A percentile compares a stretch with the other conserved stretches of the same genome.
Evolutionary conservation across 2,888 invertebrate species (phyloP).

Genomic region (Mactromeris polynyma): DNA sequence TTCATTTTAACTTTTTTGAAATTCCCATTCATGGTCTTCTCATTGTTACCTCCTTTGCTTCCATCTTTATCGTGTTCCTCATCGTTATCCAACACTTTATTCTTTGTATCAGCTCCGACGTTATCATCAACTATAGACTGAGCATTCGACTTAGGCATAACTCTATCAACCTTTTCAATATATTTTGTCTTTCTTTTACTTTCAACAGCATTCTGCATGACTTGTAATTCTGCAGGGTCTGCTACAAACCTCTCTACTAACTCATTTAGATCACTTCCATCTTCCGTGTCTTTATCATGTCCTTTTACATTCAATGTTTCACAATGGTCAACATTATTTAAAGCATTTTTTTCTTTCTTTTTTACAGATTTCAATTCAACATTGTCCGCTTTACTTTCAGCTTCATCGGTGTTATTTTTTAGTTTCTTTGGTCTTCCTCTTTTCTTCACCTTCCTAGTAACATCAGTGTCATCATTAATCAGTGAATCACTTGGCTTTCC

Average conservation of each 20-base stretch:
- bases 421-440: not conserved
- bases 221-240: not conserved
- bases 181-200: conserved; percentile 32
- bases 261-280: not conserved
- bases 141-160: not conserved
- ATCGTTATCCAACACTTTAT: not conserved
- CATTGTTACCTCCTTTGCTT: not conserved
- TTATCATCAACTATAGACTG: not conserved
- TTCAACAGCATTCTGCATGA: conserved; percentile 15
- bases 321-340: not conserved
- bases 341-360: not conserved
- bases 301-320: not conserved
- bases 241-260: not conserved
- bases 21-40: not conserved
- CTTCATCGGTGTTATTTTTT: not conserved
- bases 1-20: not conserved
- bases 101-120: not conserved
- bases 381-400: not conserved
- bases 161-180: conserved; percentile 29
- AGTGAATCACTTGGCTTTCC: not conserved
- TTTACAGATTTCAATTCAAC: not conserved
- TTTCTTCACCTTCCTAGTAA: not conserved
- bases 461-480: not conserved
- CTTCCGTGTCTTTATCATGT: not conserved
- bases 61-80: not conserved